Evolutionary conservation across 2,888 invertebrate species (phyloP), one percentile per base, ranked within the genome.

Genomic region (Leptinotarsa rubiginosa): DNA sequence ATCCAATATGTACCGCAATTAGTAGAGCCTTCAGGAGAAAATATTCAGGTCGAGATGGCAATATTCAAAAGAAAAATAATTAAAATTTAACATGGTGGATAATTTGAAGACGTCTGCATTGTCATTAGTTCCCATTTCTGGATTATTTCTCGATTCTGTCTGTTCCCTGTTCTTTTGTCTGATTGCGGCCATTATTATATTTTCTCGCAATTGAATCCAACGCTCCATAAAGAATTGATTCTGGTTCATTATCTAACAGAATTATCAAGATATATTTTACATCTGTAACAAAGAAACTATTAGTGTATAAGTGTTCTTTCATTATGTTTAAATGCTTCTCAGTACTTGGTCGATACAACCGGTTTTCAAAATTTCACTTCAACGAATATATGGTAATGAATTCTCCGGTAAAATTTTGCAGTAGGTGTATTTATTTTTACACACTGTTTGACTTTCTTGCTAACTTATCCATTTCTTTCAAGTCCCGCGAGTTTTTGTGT

Each of bases 1-100:
- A 82, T 80, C 78, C 79, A 81, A 82, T 82, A 82, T 81, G 78
- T 78, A 75, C 79, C 77, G 80, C 80, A 82, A 82, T 82, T 82
- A 82, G 78, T 73, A 72, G 22, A 52, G 68, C 72, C 73, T 74
- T 49, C 67, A 62, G 70, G 65, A 71, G 69, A 66, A 76, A 73
- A 79, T 78, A 81, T 79, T 80, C 75, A 78, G 80, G 79, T 80
- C 80, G 78, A 72, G 69, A 73, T 47, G 49, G 25, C 41, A 68
- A 68, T 18, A 67, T 50, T 22, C 54, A 54, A 68, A 54, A 54
- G 54, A 41, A 54, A 16, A 41, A 31, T 25, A 25, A 59, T 59
- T 59, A 25, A 25, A 59, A 25, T 59, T 59, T n/a, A 59, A 18
- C 18, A 18, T 20, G 22, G 56, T 22, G 56, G 56, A 56, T 59